Evolutionary conservation across 2,113 vertebrate genomes (phyloP).

Genomic region (Sinocyclocheilus anshuiensis): DNA sequence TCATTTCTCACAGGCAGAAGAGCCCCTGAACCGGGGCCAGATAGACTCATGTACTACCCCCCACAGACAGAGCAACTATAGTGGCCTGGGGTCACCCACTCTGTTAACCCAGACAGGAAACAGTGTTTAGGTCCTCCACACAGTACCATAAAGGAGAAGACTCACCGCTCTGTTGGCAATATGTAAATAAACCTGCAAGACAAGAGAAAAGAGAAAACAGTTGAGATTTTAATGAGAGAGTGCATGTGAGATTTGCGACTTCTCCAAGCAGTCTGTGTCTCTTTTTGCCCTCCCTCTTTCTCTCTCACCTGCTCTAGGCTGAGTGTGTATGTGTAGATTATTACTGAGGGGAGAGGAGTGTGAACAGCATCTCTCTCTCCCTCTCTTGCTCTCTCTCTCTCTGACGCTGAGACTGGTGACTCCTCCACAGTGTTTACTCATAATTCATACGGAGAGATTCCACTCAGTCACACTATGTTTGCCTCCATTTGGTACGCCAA

Average conservation of each 20-base stretch:
- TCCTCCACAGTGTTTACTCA: slow-evolving; percentile 60
- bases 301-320: slow-evolving; percentile 39
- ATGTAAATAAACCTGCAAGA: slow-evolving; percentile 83
- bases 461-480: slow-evolving; percentile 81
- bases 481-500: slow-evolving; percentile 98
- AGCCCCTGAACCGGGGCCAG: neutral
- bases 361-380: slow-evolving; percentile 28
- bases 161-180: slow-evolving; percentile 68
- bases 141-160: slow-evolving; percentile 14
- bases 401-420: slow-evolving; percentile 60
- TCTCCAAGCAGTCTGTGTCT: slow-evolving; percentile 29
- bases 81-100: neutral
- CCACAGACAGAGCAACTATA: neutral
- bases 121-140: slow-evolving; percentile 60
- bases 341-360: slow-evolving; percentile 41
- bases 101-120: slow-evolving; percentile 48
- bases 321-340: slow-evolving; percentile 33
- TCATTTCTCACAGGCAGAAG: neutral
- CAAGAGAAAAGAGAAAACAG: slow-evolving; percentile 66
- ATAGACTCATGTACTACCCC: neutral
- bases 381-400: slow-evolving; percentile 32
- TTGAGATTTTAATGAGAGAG: slow-evolving; percentile 47
- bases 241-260: slow-evolving; percentile 38
- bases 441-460: slow-evolving; percentile 56
- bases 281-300: slow-evolving; percentile 43